Conservation (phyloP, 2,797 vertebrate species). For the Pelodytes ibericus region DNA sequence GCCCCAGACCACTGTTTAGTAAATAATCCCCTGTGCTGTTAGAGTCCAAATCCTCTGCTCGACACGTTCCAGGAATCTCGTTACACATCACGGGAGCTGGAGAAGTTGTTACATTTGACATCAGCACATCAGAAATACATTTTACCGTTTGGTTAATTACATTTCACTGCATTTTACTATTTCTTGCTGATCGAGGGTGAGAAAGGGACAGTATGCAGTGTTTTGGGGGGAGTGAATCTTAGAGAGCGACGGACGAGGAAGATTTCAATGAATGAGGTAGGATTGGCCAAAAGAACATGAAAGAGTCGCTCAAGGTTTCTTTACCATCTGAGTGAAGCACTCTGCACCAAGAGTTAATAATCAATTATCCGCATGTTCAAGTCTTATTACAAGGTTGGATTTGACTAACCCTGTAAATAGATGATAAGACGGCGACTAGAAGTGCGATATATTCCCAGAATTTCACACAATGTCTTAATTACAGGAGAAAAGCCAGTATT, state of each 20-base stretch:
- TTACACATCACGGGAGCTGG: slow-evolving; percentile 22
- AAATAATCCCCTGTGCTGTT: too few species aligned
- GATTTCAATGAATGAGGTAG: slow-evolving; percentile 21
- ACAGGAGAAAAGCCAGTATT: not conserved
- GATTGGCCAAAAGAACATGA: slow-evolving; percentile 54
- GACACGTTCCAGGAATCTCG: slow-evolving; percentile 24
- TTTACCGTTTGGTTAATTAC: slow-evolving; percentile 67
- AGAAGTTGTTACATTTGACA: slow-evolving; percentile 62
- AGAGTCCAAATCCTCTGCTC: too few species aligned
- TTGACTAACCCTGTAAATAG: slow-evolving; percentile 23
- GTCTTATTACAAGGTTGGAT: slow-evolving; percentile 14
- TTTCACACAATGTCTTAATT: too few species aligned
- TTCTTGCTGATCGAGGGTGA: slow-evolving; percentile 61
- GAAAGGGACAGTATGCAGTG: slow-evolving; percentile 35
- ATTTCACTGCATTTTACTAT: slow-evolving; percentile 63
- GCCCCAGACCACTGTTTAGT: too few species aligned
- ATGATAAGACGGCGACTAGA: not conserved
- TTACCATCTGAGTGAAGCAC: slow-evolving; percentile 9
- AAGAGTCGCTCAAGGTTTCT: slow-evolving; percentile 22
- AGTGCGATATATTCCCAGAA: not conserved
- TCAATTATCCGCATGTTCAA: slow-evolving; percentile 35
- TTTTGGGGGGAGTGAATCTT: slow-evolving; percentile 24
- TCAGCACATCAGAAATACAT: slow-evolving; percentile 55
- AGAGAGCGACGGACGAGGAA: slow-evolving; percentile 41
- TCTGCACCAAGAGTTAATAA: slow-evolving; percentile 31